Evolutionary conservation across 2,888 invertebrate species (phyloP), one percentile per base, ranked within the genome.

Genomic region (Lymantria dispar): DNA sequence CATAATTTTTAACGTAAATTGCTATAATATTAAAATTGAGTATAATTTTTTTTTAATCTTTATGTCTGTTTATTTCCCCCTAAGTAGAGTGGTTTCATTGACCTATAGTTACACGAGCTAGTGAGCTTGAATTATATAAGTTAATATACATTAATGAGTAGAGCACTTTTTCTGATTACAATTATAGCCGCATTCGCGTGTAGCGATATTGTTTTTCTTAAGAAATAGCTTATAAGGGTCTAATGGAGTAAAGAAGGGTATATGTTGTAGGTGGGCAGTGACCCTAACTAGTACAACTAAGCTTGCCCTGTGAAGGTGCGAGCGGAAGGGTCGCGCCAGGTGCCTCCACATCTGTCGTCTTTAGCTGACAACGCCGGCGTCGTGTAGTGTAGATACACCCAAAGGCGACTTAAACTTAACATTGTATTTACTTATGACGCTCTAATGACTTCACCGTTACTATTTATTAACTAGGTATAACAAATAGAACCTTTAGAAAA

Each of bases 301-400:
- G 64, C 65, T 64, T 65, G 60, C 65, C 56, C 62, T 56, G 64
- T 63, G 74, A 76, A 78, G 78, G 76, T 72, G 76, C 74, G 75
- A 74, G 76, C 85, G 87, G 86, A 87, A 88, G 87, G 89, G 89
- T 83, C 87, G 79, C 80, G 85, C 91, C 91, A 91, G 91, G 90
- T 91, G 91, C 74, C 79, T 59, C 66, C 78, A 79, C 91, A 91
- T 89, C 91, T 91, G 91, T 87, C 87, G 87, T 85, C 87, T 85
- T 84, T 74, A 77, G 72, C 70, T 73, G 68, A 53, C 53, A 70
- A 70, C 72, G 71, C 64, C 66, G 70, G 64, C 68, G 40, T 30
- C 29, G 37, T 15, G n/a, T 10, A n/a, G 9, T 22, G 10, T 11
- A 11, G 11, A 71, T 70, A 72, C 80, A 79, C 80, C 77, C 76